phyloP scores from a whole-genome alignment of 2,888 invertebrate genomes.

The Girardia tigrina region DNA sequence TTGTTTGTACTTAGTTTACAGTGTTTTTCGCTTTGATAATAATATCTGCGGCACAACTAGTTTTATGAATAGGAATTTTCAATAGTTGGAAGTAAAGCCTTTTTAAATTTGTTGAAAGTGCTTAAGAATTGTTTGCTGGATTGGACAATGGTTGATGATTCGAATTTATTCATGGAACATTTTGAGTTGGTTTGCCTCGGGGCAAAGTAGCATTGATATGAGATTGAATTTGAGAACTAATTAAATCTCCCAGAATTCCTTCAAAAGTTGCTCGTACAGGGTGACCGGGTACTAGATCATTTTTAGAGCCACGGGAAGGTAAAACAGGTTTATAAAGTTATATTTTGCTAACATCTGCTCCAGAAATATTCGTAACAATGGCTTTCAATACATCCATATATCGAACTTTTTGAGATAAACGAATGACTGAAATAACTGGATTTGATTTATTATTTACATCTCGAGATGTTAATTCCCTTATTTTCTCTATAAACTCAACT shows the following conservation, averaged over 20 bases:
- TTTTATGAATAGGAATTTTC: slow-evolving; percentile 6
- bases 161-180: neutral
- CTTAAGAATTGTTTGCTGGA: neutral
- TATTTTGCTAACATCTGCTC: neutral
- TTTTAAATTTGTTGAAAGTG: neutral
- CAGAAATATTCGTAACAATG: neutral
- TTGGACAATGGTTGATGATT: neutral
- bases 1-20: neutral
- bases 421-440: neutral
- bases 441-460: neutral
- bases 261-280: slow-evolving; percentile 7
- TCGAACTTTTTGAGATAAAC: neutral
- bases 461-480: neutral
- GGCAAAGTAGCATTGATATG: neutral
- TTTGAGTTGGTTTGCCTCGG: slow-evolving; percentile 16
- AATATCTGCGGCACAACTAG: slow-evolving; percentile 10
- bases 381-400: neutral
- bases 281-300: neutral
- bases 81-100: neutral
- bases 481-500: neutral
- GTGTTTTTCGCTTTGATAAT: neutral
- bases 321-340: neutral
- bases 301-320: slow-evolving; percentile 10
- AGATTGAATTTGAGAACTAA: neutral
- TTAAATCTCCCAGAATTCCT: neutral